These are phyloP conservation scores for Neosilurus mollespiculum DNA, from an alignment of 2,797 vertebrate species.

Conservation along the genomic window DNA sequence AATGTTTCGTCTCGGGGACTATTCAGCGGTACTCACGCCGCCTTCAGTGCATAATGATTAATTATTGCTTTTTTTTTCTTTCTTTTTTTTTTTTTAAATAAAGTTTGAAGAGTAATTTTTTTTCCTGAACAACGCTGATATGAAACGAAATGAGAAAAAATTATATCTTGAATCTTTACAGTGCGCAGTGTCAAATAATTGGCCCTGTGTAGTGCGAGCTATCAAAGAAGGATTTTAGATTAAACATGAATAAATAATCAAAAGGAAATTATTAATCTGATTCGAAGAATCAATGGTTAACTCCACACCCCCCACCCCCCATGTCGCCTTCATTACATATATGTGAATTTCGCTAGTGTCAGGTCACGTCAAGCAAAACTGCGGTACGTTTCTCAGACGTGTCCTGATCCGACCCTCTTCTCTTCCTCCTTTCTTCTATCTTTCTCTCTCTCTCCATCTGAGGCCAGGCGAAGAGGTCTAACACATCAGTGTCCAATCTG, in stretches of 20 bases:
- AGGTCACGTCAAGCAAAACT: not conserved
- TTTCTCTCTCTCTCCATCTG: conserved; percentile 11
- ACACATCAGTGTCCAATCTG: conserved; percentile 51
- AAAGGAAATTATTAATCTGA: not conserved
- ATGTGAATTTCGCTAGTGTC: not conserved
- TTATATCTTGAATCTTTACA: too few relatives aligned
- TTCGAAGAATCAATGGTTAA: not conserved
- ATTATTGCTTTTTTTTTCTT: too few relatives aligned
- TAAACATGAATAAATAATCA: conserved; percentile 12
- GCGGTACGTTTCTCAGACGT: not conserved
- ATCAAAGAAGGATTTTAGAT: not conserved
- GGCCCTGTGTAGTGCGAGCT: not conserved
- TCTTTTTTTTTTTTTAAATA: too few relatives aligned
- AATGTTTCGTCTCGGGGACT: too few relatives aligned
- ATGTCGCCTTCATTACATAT: not conserved
- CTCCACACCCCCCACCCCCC: not conserved
- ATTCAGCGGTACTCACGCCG: too few relatives aligned
- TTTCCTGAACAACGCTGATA: too few relatives aligned
- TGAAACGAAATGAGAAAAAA: too few relatives aligned
- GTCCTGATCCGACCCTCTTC: not conserved
- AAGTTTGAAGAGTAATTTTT: too few relatives aligned
- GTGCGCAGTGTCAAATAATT: not conserved
- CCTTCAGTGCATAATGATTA: too few relatives aligned
- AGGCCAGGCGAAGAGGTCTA: conserved; percentile 41
- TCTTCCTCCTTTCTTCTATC: too few relatives aligned